These are phyloP conservation scores for Punctoribates punctum DNA, from an alignment of 2,888 invertebrate species.

Conservation along the genomic window DNA sequence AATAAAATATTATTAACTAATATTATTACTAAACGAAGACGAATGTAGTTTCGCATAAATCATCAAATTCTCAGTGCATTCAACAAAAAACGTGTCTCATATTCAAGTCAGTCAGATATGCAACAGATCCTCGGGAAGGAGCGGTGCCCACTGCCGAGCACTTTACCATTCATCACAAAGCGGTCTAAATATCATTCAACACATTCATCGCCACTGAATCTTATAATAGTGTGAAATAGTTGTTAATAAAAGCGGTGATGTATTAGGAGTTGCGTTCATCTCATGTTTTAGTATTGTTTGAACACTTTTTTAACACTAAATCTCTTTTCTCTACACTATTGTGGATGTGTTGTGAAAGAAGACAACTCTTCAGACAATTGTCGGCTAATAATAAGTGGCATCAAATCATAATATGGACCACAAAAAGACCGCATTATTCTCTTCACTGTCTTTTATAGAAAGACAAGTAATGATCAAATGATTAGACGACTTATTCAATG, in stretches of 20 bases:
- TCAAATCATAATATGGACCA: background rate
- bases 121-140: background rate
- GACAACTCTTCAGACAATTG: background rate
- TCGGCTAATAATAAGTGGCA: background rate
- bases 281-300: background rate
- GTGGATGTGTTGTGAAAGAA: background rate
- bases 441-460: too few species aligned
- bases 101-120: background rate
- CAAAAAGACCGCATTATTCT: background rate
- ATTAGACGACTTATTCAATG: too few species aligned
- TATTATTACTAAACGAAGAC: background rate
- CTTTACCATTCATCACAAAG: slow-evolving; percentile 19
- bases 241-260: background rate
- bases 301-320: background rate
- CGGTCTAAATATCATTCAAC: slow-evolving; percentile 4
- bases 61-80: background rate
- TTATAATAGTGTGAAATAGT: background rate
- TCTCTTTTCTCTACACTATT: background rate
- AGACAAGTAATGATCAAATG: too few species aligned
- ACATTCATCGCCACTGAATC: slow-evolving; percentile 12
- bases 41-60: slow-evolving; percentile 18
- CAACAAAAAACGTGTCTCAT: background rate
- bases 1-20: background rate
- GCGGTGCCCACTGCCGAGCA: background rate
- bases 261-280: background rate